A percentile compares a stretch with the other conserved stretches of the same genome.
phyloP scores from a whole-genome alignment of 2,888 invertebrate species.

The Andrena bucephala region DNA sequence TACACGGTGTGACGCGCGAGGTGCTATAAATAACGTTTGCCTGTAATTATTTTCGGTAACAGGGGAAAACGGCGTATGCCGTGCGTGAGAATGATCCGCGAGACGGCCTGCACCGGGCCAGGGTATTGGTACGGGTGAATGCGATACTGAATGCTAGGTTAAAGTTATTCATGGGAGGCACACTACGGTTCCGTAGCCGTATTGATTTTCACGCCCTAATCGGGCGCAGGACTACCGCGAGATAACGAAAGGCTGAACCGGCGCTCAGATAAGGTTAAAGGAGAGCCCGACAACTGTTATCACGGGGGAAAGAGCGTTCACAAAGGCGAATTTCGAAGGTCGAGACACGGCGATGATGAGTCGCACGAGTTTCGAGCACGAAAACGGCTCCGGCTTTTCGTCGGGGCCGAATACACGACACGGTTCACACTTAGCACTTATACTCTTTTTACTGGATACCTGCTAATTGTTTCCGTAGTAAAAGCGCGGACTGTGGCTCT shows the following conservation, averaged over 20 bases:
- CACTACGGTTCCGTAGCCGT: conserved; percentile 73
- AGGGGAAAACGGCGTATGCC: conserved; percentile 49
- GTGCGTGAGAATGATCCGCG: conserved; percentile 25
- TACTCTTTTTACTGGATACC: conserved; percentile 86
- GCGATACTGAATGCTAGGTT: conserved; percentile 75
- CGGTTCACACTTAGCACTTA: conserved; percentile 68
- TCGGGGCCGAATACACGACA: conserved; percentile 49
- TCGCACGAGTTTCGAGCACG: conserved; percentile 84
- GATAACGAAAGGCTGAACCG: conserved; percentile 47
- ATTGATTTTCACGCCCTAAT: conserved; percentile 84
- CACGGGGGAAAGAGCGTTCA: conserved; percentile 43
- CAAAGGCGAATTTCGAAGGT: conserved; percentile 48
- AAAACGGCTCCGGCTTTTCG: conserved; percentile 80
- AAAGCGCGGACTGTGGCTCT: conserved; percentile 97
- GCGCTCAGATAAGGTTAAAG: conserved; percentile 19
- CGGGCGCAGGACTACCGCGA: conserved; percentile 67
- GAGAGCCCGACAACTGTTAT: conserved; percentile 21
- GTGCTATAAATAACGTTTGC: conserved; percentile 81
- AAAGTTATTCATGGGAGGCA: conserved; percentile 77
- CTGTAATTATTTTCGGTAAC: conserved; percentile 79
- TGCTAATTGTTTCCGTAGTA: conserved; percentile 98
- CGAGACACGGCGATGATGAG: conserved; percentile 75
- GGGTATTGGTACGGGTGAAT: conserved; percentile 40
- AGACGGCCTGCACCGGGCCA: conserved; percentile 13
- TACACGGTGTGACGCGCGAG: conserved; percentile 66